Evolutionary conservation across 92 coral and sea anemone genomes (phyloP).

Genomic region (Chrysogorgia sp.): DNA sequence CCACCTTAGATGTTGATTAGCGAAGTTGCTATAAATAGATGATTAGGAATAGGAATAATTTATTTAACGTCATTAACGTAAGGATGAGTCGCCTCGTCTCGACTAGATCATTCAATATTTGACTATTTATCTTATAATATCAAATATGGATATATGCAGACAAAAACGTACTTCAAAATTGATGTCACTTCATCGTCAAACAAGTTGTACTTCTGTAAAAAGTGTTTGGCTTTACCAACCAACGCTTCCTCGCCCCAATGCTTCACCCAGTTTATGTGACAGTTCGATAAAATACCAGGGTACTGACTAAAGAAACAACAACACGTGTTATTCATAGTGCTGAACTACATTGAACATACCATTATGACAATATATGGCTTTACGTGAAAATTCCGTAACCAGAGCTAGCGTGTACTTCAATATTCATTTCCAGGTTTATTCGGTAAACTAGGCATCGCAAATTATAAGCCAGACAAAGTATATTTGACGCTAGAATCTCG

Average conservation of each 20-base stretch:
- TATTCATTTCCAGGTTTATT: too few relatives aligned
- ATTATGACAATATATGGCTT: background rate
- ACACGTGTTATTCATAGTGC: background rate
- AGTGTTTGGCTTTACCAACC: constrained; percentile 91
- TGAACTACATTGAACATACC: background rate
- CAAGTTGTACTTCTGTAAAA: constrained; percentile 73
- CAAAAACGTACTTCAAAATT: constrained; percentile 5
- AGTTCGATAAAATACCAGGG: constrained; percentile 92
- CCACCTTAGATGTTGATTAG: too few relatives aligned
- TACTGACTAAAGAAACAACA: constrained; percentile 59
- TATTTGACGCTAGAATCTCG: too few relatives aligned
- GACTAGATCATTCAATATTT: too few relatives aligned
- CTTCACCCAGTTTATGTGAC: constrained; percentile 89
- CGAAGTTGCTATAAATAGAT: too few relatives aligned
- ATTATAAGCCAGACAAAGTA: too few relatives aligned
- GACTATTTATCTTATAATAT: background rate
- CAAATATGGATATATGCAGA: background rate
- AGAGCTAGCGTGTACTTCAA: too few relatives aligned
- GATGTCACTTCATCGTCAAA: constrained; percentile 57
- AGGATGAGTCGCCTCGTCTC: too few relatives aligned
- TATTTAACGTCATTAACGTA: too few relatives aligned
- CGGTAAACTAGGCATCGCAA: too few relatives aligned
- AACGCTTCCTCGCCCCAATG: constrained; percentile 97
- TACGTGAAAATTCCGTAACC: too few relatives aligned
- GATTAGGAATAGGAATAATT: too few relatives aligned